A percentile compares a stretch with the other conserved stretches of the same genome.
Conservation (phyloP, 2,113 vertebrate genomes). For the Sardina pilchardus region DNA sequence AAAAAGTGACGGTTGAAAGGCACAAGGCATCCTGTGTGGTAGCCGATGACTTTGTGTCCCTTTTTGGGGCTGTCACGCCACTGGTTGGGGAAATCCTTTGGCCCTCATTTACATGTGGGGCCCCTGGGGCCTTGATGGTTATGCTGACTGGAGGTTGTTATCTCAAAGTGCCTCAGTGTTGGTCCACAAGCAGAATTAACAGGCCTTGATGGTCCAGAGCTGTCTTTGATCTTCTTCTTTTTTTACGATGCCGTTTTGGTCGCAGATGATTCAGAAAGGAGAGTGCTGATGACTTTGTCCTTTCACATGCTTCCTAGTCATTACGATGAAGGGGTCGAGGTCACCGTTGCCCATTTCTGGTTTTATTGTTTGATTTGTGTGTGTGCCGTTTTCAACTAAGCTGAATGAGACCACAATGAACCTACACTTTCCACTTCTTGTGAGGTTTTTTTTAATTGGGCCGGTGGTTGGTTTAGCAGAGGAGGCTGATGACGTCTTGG, state of each 20-base stretch:
- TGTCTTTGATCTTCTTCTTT: background rate
- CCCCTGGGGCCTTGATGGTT: background rate
- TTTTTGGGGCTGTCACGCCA: background rate
- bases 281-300: background rate
- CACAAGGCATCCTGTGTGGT: background rate
- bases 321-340: background rate
- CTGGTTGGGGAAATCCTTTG: background rate
- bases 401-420: background rate
- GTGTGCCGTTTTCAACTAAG: background rate
- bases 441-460: background rate
- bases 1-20: constrained; percentile 12
- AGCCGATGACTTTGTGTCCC: background rate
- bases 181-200: background rate
- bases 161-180: background rate
- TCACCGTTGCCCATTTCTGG: background rate
- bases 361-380: background rate
- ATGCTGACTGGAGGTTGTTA: background rate
- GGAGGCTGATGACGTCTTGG: background rate
- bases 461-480: constrained; percentile 19
- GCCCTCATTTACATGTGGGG: background rate
- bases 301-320: background rate
- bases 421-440: constrained; percentile 3
- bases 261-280: background rate
- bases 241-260: background rate
- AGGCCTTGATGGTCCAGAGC: background rate